Conservation (phyloP, 1,140 invertebrate genomes). For the Chlorops oryzae region DNA sequence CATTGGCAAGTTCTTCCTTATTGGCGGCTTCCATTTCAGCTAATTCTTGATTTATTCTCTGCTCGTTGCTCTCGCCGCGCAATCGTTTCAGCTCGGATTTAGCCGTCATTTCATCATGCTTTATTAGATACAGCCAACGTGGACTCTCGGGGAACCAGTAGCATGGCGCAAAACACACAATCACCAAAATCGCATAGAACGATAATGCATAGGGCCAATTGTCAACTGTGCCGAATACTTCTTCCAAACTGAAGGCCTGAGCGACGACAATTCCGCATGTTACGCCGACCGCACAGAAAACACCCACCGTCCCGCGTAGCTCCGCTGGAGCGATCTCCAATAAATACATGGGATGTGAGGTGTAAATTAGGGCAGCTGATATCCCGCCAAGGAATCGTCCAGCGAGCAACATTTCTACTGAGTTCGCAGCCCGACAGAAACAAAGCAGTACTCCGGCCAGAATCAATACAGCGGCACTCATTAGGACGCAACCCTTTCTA, state of each 20-base stretch:
- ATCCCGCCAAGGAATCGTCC: conserved; percentile 67
- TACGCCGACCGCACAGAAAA: conserved; percentile 78
- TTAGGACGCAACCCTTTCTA: conserved; percentile 34
- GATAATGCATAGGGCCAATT: conserved; percentile 66
- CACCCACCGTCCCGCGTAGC: conserved; percentile 71
- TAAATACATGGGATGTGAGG: conserved; percentile 78
- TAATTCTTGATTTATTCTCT: conserved; percentile 48
- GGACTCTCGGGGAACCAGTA: conserved; percentile 75
- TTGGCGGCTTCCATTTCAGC: conserved; percentile 40
- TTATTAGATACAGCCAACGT: conserved; percentile 69
- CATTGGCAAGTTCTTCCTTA: conserved; percentile 20
- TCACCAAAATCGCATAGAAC: conserved; percentile 55
- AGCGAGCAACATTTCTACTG: conserved; percentile 65
- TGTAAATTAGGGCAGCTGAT: conserved; percentile 65
- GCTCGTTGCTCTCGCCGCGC: conserved; percentile 21
- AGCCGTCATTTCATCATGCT: conserved; percentile 55
- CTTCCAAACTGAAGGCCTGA: conserved; percentile 54
- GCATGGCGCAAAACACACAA: conserved; percentile 54
- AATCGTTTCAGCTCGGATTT: conserved; percentile 35
- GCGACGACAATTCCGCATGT: conserved; percentile 75
- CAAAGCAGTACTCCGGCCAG: conserved; percentile 55
- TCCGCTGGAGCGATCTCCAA: conserved; percentile 70
- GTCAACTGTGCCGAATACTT: conserved; percentile 51
- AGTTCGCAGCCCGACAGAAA: conserved; percentile 54
- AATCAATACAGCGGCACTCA: conserved; percentile 27